Base-by-base conservation (phyloP, 1,140 invertebrate species). In the Drosophila fuyamai region DNA sequence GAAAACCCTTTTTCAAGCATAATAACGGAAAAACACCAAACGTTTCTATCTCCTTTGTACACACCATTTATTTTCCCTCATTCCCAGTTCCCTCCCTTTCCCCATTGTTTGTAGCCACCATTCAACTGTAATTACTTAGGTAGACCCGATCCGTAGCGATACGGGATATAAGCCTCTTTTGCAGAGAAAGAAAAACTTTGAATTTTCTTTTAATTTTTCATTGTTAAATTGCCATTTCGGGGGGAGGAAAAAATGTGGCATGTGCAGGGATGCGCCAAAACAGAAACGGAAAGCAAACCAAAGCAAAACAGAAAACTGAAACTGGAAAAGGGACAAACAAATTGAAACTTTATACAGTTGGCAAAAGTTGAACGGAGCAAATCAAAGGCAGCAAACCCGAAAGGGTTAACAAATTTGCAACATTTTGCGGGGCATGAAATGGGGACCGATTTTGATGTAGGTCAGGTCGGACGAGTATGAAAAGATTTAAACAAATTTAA, bases 151-250 rank as follows among this genome's bases (percentile, higher is more conserved):
- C 44, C 68, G 29, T 36, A 58, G 13, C 61, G 61, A 70, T 70
- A 58, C 81, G 75, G 75, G 53, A 76, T 70, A 86, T 85, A 85
- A 85, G 81, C 81, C 78, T 70, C 81, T 83, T 83, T 72, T 59
- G 54, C 60, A 85, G 48, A 76, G 75, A 61, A 70, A 74, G 51
- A 60, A 76, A 76, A 78, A 89, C 79, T 89, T 83, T 67, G 76
- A 83, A 84, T 89, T 88, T 83, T 80, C 84, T 77, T 89, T 83
- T 89, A 89, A 88, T 89, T 89, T 89, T 88, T 88, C 83, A 83
- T 89, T 89, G 80, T 88, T 89, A 88, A 88, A 88, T 89, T 89
- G 80, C 84, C 83, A 82, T 88, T 89, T 80, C 51, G 38, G 10
- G 14, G 18, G 8, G 14, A 1, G 32, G 16, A 12, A 14, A 14